Base-by-base conservation (phyloP, 2,888 invertebrate genomes). In the Tridacna crocea region DNA sequence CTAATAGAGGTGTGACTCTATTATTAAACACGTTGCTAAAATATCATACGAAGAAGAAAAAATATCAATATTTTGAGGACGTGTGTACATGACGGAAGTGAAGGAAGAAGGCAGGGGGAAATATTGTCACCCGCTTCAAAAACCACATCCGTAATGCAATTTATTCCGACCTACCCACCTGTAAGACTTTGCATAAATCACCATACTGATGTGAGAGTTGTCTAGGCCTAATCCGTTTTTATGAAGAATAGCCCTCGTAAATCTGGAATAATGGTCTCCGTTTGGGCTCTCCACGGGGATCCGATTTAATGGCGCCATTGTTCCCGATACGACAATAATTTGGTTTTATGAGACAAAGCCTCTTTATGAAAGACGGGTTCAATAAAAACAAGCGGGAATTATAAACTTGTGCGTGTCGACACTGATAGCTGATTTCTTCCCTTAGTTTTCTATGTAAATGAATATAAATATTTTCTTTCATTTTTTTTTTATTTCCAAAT, bases 171-270 rank as follows among this genome's bases (percentile, higher is more conserved):
- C 27, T 72, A 27, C 72, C 72, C 83, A 80, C 77, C 79, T 83
- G 83, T 83, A 65, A 51, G 24, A 26, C 46, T 55, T 48, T 48
- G 79, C 77, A 80, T 79, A 80, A 77, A 79, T 80, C 79, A 65
- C 72, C 74, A 75, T 75, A 51, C 26, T 72, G 77, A 83, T 80
- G 83, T 75, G 75, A 15, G 24, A 26, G 36, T 19, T 27, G 66
- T 72, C 79, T 65, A 47, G 68, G 61, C 27, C 75, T 84, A 84
- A 84, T 81, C 84, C 79, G 72, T 46, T 66, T 84, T 84, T 84
- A 84, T 84, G 74, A 81, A 81, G 81, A 70, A 78, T 72, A 47
- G n/a, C 48, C 36, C 63, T 79, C 84, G 76, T 84, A 81, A 80
- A 80, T 61, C 24, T 47, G 73, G 76, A 74, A 80, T 80, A 83